Evolutionary conservation across 2,113 vertebrate genomes (phyloP).

Genomic region (Chaetodon trifascialis): DNA sequence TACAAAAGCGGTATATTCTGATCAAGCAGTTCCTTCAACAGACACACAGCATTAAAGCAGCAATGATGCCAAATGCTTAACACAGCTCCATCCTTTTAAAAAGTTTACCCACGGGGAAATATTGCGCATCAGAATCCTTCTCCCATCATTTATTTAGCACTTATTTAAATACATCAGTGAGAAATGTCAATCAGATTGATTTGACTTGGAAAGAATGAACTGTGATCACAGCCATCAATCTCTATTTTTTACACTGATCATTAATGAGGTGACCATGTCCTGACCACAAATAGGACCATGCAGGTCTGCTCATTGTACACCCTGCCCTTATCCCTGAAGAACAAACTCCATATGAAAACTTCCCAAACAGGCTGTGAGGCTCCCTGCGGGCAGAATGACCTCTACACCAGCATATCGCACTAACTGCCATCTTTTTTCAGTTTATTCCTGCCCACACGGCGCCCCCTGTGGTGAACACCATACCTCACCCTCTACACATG

Average conservation of each 20-base stretch:
- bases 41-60: background rate
- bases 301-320: background rate
- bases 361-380: conserved; percentile 6
- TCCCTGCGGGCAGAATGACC: conserved; percentile 48
- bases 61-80: conserved; percentile 23
- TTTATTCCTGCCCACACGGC: conserved; percentile 44
- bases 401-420: conserved; percentile 31
- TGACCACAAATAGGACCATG: background rate
- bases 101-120: conserved; percentile 7
- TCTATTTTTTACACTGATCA: background rate
- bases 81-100: background rate
- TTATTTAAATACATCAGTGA: background rate
- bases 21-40: background rate
- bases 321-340: background rate
- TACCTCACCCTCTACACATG: conserved; percentile 26
- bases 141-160: background rate
- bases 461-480: conserved; percentile 48
- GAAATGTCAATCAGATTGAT: background rate
- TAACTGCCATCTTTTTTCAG: conserved; percentile 19
- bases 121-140: background rate
- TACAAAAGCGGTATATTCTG: background rate
- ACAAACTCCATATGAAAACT: conserved; percentile 15
- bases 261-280: background rate
- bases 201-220: background rate
- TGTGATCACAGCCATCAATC: background rate